Percentiles rank a stretch among this genome's conserved stretches.
phyloP scores from a whole-genome alignment of 2,888 invertebrate genomes.

The Odontomyia ornata region DNA sequence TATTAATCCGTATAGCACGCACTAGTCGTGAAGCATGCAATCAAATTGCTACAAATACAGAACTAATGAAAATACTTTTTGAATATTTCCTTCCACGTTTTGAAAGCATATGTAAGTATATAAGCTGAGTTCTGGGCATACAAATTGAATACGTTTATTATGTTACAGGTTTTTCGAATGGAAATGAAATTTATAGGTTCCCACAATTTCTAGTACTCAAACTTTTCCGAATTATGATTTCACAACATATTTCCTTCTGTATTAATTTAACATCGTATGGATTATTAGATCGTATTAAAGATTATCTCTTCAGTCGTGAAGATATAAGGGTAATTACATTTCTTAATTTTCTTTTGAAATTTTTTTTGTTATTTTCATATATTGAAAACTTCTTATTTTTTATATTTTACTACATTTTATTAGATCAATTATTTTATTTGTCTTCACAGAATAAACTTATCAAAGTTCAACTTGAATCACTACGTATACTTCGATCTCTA shows the following conservation, averaged over 20 bases:
- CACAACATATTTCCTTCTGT: slow-evolving; percentile 64
- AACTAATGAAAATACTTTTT: slow-evolving; percentile 71
- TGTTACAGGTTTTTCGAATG: slow-evolving; percentile 60
- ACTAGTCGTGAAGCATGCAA: slow-evolving; percentile 76
- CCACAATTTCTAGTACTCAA: slow-evolving; percentile 78
- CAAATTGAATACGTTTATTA: slow-evolving; percentile 31
- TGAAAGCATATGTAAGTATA: slow-evolving; percentile 54
- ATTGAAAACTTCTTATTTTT: not conserved
- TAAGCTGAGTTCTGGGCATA: slow-evolving; percentile 32
- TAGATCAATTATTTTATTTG: not conserved
- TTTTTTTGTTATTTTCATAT: slow-evolving; percentile 15
- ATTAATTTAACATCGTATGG: slow-evolving; percentile 55
- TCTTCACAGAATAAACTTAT: slow-evolving; percentile 58
- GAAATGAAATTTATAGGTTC: slow-evolving; percentile 67
- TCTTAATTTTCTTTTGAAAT: no score
- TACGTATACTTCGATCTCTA: slow-evolving; percentile 59
- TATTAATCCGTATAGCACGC: slow-evolving; percentile 80
- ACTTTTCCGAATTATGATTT: slow-evolving; percentile 75
- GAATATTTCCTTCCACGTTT: slow-evolving; percentile 66
- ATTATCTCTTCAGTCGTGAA: slow-evolving; percentile 58
- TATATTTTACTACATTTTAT: no score
- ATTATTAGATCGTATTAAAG: slow-evolving; percentile 57
- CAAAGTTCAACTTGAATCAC: slow-evolving; percentile 70
- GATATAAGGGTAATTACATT: slow-evolving; percentile 57
- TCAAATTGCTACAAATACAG: slow-evolving; percentile 71